phyloP scores from a whole-genome alignment of 2,113 vertebrate species.

The Macaca mulatta region DNA sequence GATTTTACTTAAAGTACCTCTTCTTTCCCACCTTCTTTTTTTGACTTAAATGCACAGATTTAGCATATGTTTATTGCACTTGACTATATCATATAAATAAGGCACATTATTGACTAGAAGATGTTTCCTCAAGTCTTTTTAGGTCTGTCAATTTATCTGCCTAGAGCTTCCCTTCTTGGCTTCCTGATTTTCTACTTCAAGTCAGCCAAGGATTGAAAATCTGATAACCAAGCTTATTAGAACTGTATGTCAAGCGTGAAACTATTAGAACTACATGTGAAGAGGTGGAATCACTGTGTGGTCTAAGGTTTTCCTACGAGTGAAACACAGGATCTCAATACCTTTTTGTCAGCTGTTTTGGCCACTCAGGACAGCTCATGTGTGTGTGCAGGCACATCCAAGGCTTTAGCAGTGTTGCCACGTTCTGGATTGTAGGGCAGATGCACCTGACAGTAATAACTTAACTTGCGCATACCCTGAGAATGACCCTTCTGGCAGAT shows the following conservation, averaged over 20 bases:
- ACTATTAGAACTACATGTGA: not conserved
- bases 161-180: constrained; percentile 28
- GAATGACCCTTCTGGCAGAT: no score
- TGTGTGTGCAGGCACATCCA: not conserved
- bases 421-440: not conserved
- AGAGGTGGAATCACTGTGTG: not conserved
- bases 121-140: constrained; percentile 13
- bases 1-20: not conserved
- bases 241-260: not conserved
- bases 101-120: not conserved
- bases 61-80: constrained; percentile 6
- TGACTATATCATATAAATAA: constrained; percentile 13
- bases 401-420: not conserved
- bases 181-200: constrained; percentile 50
- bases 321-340: not conserved
- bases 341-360: constrained; percentile 32
- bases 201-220: constrained; percentile 6
- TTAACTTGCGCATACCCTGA: no score
- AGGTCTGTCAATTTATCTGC: constrained; percentile 28
- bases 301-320: not conserved
- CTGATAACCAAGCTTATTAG: constrained; percentile 9
- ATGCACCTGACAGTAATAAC: no score
- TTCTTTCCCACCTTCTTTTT: constrained; percentile 30
- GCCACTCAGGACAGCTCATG: not conserved
- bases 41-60: not conserved